Conservation (phyloP, 2,797 vertebrate genomes). For the Galaxias olidus region DNA sequence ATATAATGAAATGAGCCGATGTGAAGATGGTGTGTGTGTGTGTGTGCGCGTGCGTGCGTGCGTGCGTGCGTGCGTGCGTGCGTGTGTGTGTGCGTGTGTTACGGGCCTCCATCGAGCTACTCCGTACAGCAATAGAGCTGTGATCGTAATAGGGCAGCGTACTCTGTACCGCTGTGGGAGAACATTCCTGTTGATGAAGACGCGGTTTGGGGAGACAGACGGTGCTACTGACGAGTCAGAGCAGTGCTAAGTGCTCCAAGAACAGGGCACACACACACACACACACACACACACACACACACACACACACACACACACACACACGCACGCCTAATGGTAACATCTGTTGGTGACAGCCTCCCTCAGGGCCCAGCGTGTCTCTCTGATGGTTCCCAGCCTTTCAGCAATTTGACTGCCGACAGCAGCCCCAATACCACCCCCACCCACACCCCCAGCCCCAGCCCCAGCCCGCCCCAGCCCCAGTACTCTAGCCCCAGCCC, state of each 20-base stretch:
- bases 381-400: conserved; percentile 10
- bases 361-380: not conserved
- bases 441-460: too few species aligned
- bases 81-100: not conserved
- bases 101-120: conserved; percentile 5
- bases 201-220: too few species aligned
- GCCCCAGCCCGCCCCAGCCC: too few species aligned
- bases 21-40: too few species aligned
- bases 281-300: conserved; percentile 8
- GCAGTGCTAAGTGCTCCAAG: not conserved
- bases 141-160: conserved; percentile 7
- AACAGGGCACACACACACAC: conserved; percentile 4
- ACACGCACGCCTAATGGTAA: not conserved
- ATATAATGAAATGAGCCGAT: too few species aligned
- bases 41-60: not conserved
- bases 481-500: too few species aligned
- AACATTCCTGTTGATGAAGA: too few species aligned
- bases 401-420: too few species aligned
- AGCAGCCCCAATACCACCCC: too few species aligned
- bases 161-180: too few species aligned
- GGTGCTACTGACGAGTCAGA: not conserved
- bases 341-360: conserved; percentile 10
- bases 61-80: not conserved
- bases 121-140: not conserved
- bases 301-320: not conserved